Evolutionary conservation across 1,140 invertebrate species (phyloP), one percentile per base, ranked within the genome.

Genomic region (Bombus sibiricus): DNA sequence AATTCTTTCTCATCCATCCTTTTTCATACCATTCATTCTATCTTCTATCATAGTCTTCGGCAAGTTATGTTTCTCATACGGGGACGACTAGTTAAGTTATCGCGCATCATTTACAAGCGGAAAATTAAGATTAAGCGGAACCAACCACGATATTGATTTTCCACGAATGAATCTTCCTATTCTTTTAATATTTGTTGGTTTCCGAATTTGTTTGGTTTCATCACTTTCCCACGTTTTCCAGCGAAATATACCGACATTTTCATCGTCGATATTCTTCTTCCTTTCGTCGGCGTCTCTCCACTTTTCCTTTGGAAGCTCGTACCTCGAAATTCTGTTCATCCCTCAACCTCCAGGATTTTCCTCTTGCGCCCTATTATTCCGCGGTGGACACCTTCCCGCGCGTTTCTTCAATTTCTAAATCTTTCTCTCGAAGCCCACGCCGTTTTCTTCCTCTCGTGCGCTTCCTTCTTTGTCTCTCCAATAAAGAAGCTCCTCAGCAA

Each of bases 391-490:
- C 62, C 34, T 66, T 53, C 1, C 32, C 59, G 28, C 47, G 28
- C 53, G 53, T 79, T 69, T 75, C 68, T 85, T 74, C 84, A 37
- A 85, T 85, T 85, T 81, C 62, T 69, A 75, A 85, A 66, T 68
- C 71, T 74, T 62, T 68, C 69, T 6, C n/a, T 10, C 6, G 37
- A 28, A 59, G 57, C 9, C 57, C 57, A 25, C 9, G 9, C 57
- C 25, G 57, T 59, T 62, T 62, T 28, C 59, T n/a, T n/a, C 25
- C 59, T 62, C 59, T 62, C 28, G 28, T 2, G 4, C 12, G 28
- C 28, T 66, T 57, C 3, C 15, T 15, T 86, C 76, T 83, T 68
- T 59, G 78, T 84, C 32, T 15, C 57, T 66, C 71, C 37, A 13
- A 37, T 0, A 8, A 41, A 73, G 41, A 37, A 81, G n/a, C 37